Conservation (phyloP, 2,888 invertebrate genomes). For the Actias luna region DNA sequence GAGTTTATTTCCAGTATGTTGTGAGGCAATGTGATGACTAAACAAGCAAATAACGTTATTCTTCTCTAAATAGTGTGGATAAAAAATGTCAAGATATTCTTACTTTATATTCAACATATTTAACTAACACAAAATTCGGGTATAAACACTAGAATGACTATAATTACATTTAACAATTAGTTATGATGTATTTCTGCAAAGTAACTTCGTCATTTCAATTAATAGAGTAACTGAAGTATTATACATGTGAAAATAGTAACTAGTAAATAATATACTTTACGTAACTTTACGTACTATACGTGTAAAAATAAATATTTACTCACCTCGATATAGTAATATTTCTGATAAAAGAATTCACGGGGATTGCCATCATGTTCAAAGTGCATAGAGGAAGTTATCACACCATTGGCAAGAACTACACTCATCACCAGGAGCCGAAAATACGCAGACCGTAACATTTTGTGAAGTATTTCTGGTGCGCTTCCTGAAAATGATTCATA, state of each 20-base stretch:
- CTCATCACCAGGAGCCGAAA: conserved; percentile 97
- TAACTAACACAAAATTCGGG: background rate
- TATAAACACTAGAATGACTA: background rate
- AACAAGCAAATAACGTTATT: background rate
- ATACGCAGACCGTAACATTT: conserved; percentile 92
- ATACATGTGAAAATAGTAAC: no score
- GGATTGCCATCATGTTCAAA: conserved; percentile 95
- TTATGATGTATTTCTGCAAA: no score
- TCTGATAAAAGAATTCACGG: conserved; percentile 90
- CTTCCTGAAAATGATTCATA: conserved; percentile 55
- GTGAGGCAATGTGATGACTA: no score
- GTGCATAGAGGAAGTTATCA: conserved; percentile 97
- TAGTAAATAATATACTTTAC: no score
- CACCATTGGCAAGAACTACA: conserved; percentile 96
- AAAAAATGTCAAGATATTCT: background rate
- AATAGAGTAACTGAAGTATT: background rate
- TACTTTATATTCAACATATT: background rate
- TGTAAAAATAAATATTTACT: background rate
- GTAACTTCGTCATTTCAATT: no score
- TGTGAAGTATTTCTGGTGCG: conserved; percentile 93
- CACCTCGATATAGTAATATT: conserved; percentile 96
- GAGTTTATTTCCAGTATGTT: no score
- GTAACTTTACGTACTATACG: no score
- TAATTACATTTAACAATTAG: no score
- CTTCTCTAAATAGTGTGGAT: no score